Percentiles rank a stretch among this genome's conserved stretches.
Evolutionary conservation across 1,140 invertebrate species (phyloP).

Genomic region (Drosophila punjabiensis): DNA sequence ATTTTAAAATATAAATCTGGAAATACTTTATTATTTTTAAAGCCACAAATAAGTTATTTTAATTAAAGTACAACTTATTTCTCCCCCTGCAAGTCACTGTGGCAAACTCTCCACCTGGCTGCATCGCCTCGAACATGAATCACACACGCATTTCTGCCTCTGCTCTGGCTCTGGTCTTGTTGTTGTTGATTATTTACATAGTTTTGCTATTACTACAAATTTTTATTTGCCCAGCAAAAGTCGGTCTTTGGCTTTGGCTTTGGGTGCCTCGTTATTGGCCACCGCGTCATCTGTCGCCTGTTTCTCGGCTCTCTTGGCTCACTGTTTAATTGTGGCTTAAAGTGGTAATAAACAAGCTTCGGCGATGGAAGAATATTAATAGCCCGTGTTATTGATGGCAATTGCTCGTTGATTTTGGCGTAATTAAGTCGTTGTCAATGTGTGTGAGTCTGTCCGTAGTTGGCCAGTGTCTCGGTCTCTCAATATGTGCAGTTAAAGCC

Average conservation of each 20-base stretch:
- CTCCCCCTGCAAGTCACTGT: conserved; percentile 10
- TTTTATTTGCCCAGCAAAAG: conserved; percentile 74
- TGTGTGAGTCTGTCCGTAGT: conserved; percentile 33
- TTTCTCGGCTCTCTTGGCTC: conserved; percentile 25
- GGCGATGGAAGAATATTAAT: conserved; percentile 80
- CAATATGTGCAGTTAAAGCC: conserved; percentile 19
- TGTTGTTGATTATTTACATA: conserved; percentile 83
- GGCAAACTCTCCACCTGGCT: conserved; percentile 66
- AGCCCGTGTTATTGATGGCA: conserved; percentile 84
- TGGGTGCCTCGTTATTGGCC: conserved; percentile 26
- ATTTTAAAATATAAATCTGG: not conserved
- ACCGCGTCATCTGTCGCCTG: conserved; percentile 61
- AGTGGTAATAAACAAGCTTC: conserved; percentile 80
- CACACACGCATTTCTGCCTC: conserved; percentile 69
- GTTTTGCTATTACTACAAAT: conserved; percentile 84
- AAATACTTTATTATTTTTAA: not conserved
- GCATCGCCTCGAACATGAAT: conserved; percentile 67
- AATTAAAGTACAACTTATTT: not conserved
- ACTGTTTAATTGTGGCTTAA: conserved; percentile 80
- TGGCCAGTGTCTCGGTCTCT: conserved; percentile 1
- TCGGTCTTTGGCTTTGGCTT: conserved; percentile 4
- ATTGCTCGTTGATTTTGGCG: conserved; percentile 84
- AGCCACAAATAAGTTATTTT: not conserved
- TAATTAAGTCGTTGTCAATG: conserved; percentile 82
- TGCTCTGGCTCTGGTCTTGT: conserved; percentile 22